Conservation (phyloP, 2,113 vertebrate genomes). For the Pterocles gutturalis region DNA sequence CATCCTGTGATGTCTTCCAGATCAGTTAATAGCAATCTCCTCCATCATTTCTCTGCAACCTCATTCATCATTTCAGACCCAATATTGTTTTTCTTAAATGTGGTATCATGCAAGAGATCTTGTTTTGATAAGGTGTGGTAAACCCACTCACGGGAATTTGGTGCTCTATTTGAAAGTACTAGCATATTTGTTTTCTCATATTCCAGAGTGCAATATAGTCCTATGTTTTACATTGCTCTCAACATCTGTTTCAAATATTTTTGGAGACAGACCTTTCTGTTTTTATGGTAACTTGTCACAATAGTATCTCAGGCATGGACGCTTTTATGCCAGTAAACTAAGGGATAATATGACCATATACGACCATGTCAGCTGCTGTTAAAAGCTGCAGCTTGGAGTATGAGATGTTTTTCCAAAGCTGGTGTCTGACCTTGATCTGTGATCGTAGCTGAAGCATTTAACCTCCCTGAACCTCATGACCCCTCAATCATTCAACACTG, state of each 20-base stretch:
- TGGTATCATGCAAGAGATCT: not conserved
- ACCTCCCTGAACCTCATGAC: not conserved
- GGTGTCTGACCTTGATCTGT: not conserved
- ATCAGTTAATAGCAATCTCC: not conserved
- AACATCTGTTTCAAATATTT: not conserved
- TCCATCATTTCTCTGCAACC: not conserved
- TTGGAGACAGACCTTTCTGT: not conserved
- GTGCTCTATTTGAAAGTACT: not conserved
- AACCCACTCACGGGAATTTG: not conserved
- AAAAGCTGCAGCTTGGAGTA: not conserved
- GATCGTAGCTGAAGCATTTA: not conserved
- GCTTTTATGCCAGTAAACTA: not conserved
- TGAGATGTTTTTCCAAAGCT: not conserved
- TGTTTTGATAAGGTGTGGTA: not conserved
- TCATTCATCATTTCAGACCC: not conserved
- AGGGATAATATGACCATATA: not conserved
- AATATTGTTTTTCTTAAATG: not conserved
- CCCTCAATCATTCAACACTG: not conserved
- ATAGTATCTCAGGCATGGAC: not conserved
- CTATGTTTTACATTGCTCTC: not conserved
- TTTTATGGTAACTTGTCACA: not conserved
- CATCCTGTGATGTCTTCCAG: not conserved
- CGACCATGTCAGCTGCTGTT: not conserved
- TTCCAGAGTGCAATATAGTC: not conserved
- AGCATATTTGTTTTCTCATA: not conserved